phyloP scores from a whole-genome alignment of 2,888 invertebrate species.

The Byasa hedistus region DNA sequence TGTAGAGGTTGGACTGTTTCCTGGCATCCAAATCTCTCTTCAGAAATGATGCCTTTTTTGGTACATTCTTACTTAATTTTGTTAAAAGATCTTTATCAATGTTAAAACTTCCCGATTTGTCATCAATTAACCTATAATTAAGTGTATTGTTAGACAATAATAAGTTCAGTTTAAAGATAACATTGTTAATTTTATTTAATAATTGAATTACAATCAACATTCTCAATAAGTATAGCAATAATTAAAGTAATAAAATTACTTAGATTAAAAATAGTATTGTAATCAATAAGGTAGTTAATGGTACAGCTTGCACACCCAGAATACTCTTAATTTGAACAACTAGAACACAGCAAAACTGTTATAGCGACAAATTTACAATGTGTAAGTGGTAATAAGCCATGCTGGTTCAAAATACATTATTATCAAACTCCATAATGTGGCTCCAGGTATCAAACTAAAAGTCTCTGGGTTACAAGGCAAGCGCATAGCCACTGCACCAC shows the following conservation, averaged over 20 bases:
- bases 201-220: not conserved
- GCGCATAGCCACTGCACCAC: not conserved
- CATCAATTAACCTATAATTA: slow-evolving; percentile 87
- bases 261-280: no score
- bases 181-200: no score
- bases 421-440: no score
- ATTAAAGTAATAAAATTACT: no score
- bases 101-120: slow-evolving; percentile 91
- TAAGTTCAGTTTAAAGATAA: no score
- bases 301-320: no score
- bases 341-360: no score
- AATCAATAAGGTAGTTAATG: no score
- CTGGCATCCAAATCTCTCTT: slow-evolving; percentile 97
- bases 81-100: slow-evolving; percentile 92
- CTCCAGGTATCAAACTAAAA: not conserved
- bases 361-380: no score
- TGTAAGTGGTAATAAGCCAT: no score
- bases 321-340: no score
- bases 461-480: not conserved
- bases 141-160: not conserved
- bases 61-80: slow-evolving; percentile 92
- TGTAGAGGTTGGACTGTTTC: slow-evolving; percentile 95
- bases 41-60: slow-evolving; percentile 93
- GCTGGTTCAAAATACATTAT: no score
- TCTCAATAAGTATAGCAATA: not conserved